These are phyloP conservation scores for Pseudotriccus pelzelni DNA, from an alignment of 2,797 vertebrate genomes.

Conservation along the genomic window DNA sequence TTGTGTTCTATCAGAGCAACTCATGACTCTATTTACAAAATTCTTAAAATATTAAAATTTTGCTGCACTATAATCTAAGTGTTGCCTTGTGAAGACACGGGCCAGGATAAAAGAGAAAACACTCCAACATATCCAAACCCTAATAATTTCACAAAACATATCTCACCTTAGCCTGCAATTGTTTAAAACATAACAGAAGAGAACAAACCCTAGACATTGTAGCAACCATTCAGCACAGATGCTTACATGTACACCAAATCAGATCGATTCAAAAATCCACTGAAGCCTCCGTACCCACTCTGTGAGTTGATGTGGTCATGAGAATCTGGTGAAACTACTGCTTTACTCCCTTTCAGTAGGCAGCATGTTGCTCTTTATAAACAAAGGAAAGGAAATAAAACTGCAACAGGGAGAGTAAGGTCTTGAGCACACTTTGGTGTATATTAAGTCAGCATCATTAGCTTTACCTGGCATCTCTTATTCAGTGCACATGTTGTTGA, in stretches of 20 bases:
- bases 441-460: neutral
- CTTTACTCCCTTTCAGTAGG: neutral
- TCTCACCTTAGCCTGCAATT: neutral
- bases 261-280: neutral
- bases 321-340: neutral
- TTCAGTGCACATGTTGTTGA: slow-evolving; percentile 47
- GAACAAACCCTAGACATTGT: neutral
- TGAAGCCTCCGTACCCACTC: neutral
- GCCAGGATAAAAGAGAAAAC: neutral
- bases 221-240: neutral
- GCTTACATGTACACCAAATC: neutral
- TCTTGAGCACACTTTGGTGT: neutral
- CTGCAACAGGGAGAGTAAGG: neutral
- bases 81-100: neutral
- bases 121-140: neutral
- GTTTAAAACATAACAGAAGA: neutral
- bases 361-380: neutral
- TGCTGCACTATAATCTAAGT: neutral
- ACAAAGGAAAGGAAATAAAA: neutral
- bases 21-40: neutral
- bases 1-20: neutral
- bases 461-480: slow-evolving; percentile 24
- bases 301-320: neutral
- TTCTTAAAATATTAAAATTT: neutral
- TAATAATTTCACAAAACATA: neutral